Base-by-base conservation (phyloP, 1,140 invertebrate species). In the Reticulitermes speratus region DNA sequence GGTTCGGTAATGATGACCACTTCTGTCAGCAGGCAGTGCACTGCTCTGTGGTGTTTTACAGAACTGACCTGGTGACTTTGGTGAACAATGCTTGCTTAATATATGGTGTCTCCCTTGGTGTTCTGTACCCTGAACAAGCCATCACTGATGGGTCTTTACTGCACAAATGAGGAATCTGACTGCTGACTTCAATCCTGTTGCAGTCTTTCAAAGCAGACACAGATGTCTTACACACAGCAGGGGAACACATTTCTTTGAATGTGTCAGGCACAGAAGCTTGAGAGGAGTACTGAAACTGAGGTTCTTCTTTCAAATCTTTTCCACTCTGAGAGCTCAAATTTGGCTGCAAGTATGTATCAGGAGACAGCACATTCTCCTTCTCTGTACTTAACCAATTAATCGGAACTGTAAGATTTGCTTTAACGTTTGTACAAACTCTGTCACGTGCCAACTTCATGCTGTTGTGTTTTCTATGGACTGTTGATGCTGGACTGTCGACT, bases 121-220 rank as follows among this genome's bases (percentile, higher is more conserved):
- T 55, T 69, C 44, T 82, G 45, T 38, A 84, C 21, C 14, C 52
- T 19, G 52, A 55, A 16, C 52, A 55, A 55, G 52, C 19, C n/a
- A 75, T 16, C 65, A 30, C 45, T 30, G n/a, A 23, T 52, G 30
- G 48, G 7, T 52, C 44, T 30, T 84, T 84, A 44, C 21, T 23
- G 12, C 21, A 25, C 11, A 45, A 48, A 14, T 84, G 83, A 19
- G 83, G 25, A 16, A 44, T 30, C 45, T 32, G 44, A 84, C 44
- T 45, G 48, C 55, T 55, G 6, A 65, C 30, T 84, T 85, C 84
- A 44, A 87, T 87, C 32, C 75, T 69, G 48, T 86, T 87, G 65
- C 59, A 86, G 45, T 87, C 87, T 82, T 87, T 87, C 11, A 87
- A 45, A 23, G 87, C 86, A n/a, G 86, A 87, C 16, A 85, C n/a